phyloP scores from a whole-genome alignment of 2,113 vertebrate species.

The Colinus virginianus region DNA sequence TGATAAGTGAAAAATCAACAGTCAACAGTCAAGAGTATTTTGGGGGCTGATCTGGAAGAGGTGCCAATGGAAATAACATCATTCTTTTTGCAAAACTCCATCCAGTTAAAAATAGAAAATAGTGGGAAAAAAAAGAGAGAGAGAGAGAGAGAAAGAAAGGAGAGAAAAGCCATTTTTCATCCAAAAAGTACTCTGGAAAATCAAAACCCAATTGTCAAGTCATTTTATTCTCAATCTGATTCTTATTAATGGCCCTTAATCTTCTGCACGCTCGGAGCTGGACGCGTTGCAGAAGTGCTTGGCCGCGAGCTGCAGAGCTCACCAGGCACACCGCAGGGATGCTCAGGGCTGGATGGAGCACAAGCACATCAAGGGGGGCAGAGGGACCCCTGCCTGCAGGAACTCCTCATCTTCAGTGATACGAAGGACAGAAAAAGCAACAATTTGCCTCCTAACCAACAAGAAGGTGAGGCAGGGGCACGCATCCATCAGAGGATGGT shows the following conservation, averaged over 20 bases:
- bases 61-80: slow-evolving; percentile 56
- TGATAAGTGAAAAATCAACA: slow-evolving; percentile 59
- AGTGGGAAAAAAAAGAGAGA: background rate
- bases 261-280: background rate
- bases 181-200: slow-evolving; percentile 34
- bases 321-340: background rate
- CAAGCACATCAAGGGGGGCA: accelerated
- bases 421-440: background rate
- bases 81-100: slow-evolving; percentile 2
- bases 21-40: background rate
- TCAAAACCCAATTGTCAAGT: background rate
- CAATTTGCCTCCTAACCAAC: accelerated
- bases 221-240: slow-evolving; percentile 6
- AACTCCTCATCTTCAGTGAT: background rate
- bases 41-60: slow-evolving; percentile 47
- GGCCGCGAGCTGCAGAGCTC: accelerated
- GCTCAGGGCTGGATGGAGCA: background rate
- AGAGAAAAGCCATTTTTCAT: background rate
- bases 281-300: accelerated
- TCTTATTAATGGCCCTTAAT: background rate
- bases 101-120: background rate
- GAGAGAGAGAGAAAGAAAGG: too few relatives aligned
- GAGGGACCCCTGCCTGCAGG: background rate
- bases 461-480: background rate
- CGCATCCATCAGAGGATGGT: too few relatives aligned